Evolutionary conservation across 2,888 invertebrate species (phyloP).

Genomic region (Thera obeliscata): DNA sequence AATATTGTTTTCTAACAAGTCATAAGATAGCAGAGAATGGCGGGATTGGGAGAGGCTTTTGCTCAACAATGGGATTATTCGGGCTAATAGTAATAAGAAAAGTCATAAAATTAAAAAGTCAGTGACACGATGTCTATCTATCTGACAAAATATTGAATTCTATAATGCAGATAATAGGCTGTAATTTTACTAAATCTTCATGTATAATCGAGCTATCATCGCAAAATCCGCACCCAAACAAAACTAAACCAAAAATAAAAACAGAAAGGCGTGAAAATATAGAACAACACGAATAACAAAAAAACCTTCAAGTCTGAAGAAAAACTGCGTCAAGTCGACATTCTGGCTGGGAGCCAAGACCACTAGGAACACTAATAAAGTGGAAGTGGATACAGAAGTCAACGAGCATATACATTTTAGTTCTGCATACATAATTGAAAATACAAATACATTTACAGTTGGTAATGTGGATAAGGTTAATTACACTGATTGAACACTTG

Average conservation of each 20-base stretch:
- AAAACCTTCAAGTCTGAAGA: slow-evolving; percentile 35
- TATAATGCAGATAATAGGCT: too few relatives aligned
- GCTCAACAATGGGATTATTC: too few relatives aligned
- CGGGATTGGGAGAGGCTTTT: too few relatives aligned
- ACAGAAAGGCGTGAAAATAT: slow-evolving; percentile 16
- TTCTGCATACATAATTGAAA: slow-evolving; percentile 10
- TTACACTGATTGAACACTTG: background rate
- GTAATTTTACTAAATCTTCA: background rate
- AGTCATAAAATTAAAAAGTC: too few relatives aligned
- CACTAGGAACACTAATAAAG: slow-evolving; percentile 29
- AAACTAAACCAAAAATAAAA: slow-evolving; percentile 8
- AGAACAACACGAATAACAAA: slow-evolving; percentile 17
- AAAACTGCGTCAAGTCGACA: slow-evolving; percentile 35
- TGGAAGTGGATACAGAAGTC: slow-evolving; percentile 23
- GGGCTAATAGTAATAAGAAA: too few relatives aligned
- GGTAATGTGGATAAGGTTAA: slow-evolving; percentile 1
- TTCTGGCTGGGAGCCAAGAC: slow-evolving; percentile 40
- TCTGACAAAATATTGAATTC: too few relatives aligned
- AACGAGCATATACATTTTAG: slow-evolving; percentile 11
- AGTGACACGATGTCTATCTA: too few relatives aligned
- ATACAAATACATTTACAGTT: slow-evolving; percentile 3
- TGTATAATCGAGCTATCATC: background rate
- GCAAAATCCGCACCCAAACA: background rate
- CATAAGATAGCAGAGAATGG: too few relatives aligned
- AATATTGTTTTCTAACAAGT: too few relatives aligned